Evolutionary conservation across 2,888 invertebrate species (phyloP).

Genomic region (Diogma glabrata): DNA sequence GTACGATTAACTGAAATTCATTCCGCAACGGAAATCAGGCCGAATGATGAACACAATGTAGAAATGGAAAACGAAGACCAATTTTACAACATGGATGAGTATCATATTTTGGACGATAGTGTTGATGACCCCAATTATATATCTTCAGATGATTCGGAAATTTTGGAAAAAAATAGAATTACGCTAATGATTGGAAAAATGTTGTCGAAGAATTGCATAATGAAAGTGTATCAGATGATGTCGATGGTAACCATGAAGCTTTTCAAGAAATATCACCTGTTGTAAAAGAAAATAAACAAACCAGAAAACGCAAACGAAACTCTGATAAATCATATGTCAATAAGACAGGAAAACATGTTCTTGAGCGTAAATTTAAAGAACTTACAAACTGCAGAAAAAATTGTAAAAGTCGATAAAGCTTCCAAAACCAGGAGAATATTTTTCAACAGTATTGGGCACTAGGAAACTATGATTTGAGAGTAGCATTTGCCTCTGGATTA

Average conservation of each 20-base stretch:
- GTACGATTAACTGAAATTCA: slow-evolving; percentile 4
- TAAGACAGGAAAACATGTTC: background rate
- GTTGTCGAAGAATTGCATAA: background rate
- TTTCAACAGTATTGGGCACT: background rate
- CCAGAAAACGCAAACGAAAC: background rate
- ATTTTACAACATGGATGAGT: slow-evolving; percentile 1
- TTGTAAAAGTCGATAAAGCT: background rate
- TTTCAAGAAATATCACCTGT: background rate
- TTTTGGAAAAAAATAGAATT: background rate
- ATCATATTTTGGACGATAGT: background rate
- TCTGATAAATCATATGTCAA: background rate
- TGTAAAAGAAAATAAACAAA: background rate
- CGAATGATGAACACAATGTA: background rate
- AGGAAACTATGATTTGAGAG: background rate
- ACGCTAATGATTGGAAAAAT: background rate
- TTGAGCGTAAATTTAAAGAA: background rate
- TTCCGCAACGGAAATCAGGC: background rate
- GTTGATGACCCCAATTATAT: background rate
- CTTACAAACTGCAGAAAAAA: background rate
- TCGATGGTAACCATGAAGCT: slow-evolving; percentile 2
- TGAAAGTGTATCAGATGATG: slow-evolving; percentile 3
- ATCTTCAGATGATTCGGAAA: background rate
- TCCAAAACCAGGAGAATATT: background rate
- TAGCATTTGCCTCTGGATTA: background rate
- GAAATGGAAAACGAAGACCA: background rate